A percentile compares a stretch with the other conserved stretches of the same genome.
Evolutionary conservation across 2,113 vertebrate genomes (phyloP).

Genomic region (Athene noctua): DNA sequence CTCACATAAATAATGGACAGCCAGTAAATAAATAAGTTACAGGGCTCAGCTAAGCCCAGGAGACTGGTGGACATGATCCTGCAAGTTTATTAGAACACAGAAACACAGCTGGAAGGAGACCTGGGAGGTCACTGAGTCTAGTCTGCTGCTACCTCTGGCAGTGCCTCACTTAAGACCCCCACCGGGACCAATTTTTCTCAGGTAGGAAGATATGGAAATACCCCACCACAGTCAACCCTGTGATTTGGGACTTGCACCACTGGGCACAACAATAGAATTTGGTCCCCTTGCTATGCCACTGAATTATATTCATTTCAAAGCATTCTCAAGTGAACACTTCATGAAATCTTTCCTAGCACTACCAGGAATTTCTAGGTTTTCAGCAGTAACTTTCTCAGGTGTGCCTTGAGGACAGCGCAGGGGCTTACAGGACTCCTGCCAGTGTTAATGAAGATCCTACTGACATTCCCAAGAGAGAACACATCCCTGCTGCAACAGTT

Average conservation of each 20-base stretch:
- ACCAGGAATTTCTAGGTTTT: not conserved
- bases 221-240: not conserved
- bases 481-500: fast-evolving
- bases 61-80: conserved; percentile 38
- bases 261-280: not conserved
- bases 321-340: not conserved
- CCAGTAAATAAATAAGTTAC: conserved; percentile 44
- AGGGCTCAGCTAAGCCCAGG: not conserved
- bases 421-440: not conserved
- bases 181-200: not conserved
- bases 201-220: conserved; percentile 2
- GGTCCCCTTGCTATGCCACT: not conserved
- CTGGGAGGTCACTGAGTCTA: not conserved
- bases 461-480: not conserved
- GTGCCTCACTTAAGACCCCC: not conserved
- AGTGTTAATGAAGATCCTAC: not conserved
- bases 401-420: not conserved
- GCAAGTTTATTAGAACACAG: conserved; percentile 36
- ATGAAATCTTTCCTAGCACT: not conserved
- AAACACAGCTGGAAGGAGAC: conserved; percentile 33
- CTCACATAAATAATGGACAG: conserved; percentile 47
- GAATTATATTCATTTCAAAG: not conserved
- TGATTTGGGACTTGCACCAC: not conserved
- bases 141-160: not conserved
- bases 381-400: not conserved